Evolutionary conservation across 2,797 vertebrate species (phyloP), one percentile per base, ranked within the genome.

Genomic region (Centropyge bicolor): DNA sequence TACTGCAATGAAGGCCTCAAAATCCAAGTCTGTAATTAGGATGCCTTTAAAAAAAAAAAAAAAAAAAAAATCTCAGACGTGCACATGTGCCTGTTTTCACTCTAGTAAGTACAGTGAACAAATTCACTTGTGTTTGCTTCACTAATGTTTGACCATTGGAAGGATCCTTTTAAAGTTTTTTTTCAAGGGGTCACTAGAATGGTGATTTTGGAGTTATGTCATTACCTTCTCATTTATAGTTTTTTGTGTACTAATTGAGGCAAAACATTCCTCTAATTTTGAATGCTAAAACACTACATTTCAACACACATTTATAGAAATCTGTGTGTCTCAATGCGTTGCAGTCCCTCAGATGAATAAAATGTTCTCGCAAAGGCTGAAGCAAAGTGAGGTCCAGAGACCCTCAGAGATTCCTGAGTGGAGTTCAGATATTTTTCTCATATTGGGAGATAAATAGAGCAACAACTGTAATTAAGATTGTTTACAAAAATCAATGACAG

Each of bases 381-480:
- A 31, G 27, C 27, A 41, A 4, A 8, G 36, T 19, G 16, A 1
- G 31, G 35, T 74, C 38, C 38, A 65, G 8, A 56, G 52, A 64
- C 46, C 22, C 16, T 31, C 45, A 13, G 45, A 17, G 5, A 51
- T 54, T 73, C 14, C 14, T 60, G 17, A 20, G 24, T 51, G 16
- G 43, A 57, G 65, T 52, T 70, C 3, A 46, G 31, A 54, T 55
- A 43, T 43, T 16, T 9, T 78, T 54, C 59, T 0, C 27, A 2
- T 31, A 4, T 49, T 48, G 2, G 11, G 1, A 35, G 14, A 64
- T 65, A 9, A 22, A n/a, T 27, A 17, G 13, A 73, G 56, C 20
- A 63, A 10, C 36, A 63, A 24, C n/a, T 63, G 19, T 35, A 40
- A 20, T 63, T 60, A 81, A 51, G 45, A 12, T 41, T 40, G n/a